Evolutionary conservation across 2,888 invertebrate species (phyloP), one percentile per base, ranked within the genome.

Genomic region (Falcaria lacertinaria): DNA sequence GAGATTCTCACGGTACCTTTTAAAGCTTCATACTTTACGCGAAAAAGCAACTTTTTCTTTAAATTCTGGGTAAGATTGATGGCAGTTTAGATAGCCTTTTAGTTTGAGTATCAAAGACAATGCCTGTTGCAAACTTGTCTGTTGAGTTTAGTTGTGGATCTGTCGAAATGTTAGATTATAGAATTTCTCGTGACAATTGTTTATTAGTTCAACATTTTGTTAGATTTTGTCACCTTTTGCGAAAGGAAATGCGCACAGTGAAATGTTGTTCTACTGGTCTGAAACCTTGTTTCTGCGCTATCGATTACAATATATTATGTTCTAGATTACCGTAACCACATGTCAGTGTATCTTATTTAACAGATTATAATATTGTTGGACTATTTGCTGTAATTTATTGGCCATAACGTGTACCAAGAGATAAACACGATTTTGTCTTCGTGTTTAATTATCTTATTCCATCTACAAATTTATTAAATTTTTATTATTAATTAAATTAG

Each of bases 1-100:
- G 25, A 37, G 15, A 37, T 37, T 34, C 33, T 22, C 37, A 37
- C 37, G 25, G 13, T 16, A 4, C 14, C 19, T 13, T 19, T 37
- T 35, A 13, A 19, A 17, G n/a, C 14, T 6, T 35, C 6, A n/a
- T 6, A 16, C 19, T 19, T 36, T 19, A 6, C 0, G 35, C n/a
- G 13, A 36, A 19, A 16, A 35, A 2, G 8, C 13, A 35, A 35
- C 1, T n/a, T 19, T 13, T 22, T 5, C 7, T 22, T 33, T 17
- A 15, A 7, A 8, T 40, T 33, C 40, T 22, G 22, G 15, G 33
- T 19, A 33, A 15, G 37, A 42, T 44, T 41, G 44, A 48, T 47
- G 34, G 14, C 16, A 22, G 28, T 40, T 44, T 19, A 55, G 51
- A 57, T 55, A 59, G 45, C 48, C 45, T 44, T 52, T 53, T 44